Base-by-base conservation (phyloP, 2,113 vertebrate genomes). In the Tricholaema leucomelas region DNA sequence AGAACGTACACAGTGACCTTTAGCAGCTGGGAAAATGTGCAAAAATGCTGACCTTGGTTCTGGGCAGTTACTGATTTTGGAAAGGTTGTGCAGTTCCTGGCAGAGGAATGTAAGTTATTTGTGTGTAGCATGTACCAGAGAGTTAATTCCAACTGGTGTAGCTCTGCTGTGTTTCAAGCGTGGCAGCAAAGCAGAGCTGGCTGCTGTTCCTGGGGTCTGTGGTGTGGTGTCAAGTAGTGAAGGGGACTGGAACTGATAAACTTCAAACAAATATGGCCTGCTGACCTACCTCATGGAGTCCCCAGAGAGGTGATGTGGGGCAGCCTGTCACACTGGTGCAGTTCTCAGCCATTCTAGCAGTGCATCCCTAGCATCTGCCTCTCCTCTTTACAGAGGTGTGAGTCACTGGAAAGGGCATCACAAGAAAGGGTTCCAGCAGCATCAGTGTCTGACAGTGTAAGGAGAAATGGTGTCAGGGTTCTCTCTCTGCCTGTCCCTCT, bases 361-460 rank as follows among this genome's bases (percentile, higher is more conserved):
- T 4, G 1, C 12, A 1, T 14, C 76, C 40, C 44, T 73, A 63
- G 15, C 35, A 6, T 16, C 14, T 50, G 31, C 35, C 31, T 17
- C 17, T 81, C 1, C 0, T 44, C 73, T 61, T 61, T 33, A 44
- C 9, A 6, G 23, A 25, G 20, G 10, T 2, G 6, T 36, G 33
- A 36, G 31, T 46, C 10, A 3, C 35, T 24, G 44, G n/a, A 15
- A 21, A 18, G 50, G 25, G 36, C 18, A 20, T 46, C 42, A 24
- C 30, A 28, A 25, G 21, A 36, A 64, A n/a, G 30, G 61, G 79
- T 82, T 76, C 30, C 71, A 61, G 38, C 36, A 56, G 48, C 7
- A 1, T 19, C 31, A 1, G 2, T 23, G 25, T 31, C 79, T 21
- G 42, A 20, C 35, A 44, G 64, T 1, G 1, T 15, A 12, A 73